Base-by-base conservation (phyloP, 2,113 vertebrate species). In the Pelobates fuscus region DNA sequence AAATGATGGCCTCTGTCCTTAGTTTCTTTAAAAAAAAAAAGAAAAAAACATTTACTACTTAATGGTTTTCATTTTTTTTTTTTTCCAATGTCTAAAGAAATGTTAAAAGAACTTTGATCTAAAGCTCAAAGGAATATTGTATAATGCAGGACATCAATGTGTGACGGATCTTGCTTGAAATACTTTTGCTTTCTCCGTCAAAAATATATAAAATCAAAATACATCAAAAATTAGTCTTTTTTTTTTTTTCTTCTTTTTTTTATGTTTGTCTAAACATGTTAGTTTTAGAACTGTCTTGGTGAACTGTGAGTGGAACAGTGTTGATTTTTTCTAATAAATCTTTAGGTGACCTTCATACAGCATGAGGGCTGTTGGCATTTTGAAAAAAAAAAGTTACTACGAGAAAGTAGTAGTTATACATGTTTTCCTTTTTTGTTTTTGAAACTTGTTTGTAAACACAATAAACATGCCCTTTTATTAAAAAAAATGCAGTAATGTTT, bases 151-250 rank as follows among this genome's bases (percentile, higher is more conserved):
- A 89, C 88, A 91, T 94, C 92, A 89, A 89, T 94, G 92, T 89
- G 86, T 92, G 92, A 93, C 94, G 89, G 88, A 90, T 93, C 85
- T 86, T 87, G 93, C 89, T 93, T 95, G 89, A 92, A 95, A 94
- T 90, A 92, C 92, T 94, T 91, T 90, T 93, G 87, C 90, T 90
- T 86, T 95, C 95, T 95, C 85, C 92, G 95, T 93, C 94, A 92
- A 90, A n/a, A 91, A 93, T 89, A 89, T 92, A 94, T 92, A 93
- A 91, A 91, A 95, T 94, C 88, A 88, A 88, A 89, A 91, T 90
- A 87, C 87, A 89, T 94, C 91, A 93, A 89, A 93, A 85, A 86
- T 91, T 91, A 93, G 90, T 93, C 88, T 86, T 93, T 86, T 93
- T 54, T 71, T 70, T 59, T 59, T 70, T 58, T 43, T 87, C 89